phyloP scores from a whole-genome alignment of 2,888 invertebrate genomes.

The Dichetophora obliterata region DNA sequence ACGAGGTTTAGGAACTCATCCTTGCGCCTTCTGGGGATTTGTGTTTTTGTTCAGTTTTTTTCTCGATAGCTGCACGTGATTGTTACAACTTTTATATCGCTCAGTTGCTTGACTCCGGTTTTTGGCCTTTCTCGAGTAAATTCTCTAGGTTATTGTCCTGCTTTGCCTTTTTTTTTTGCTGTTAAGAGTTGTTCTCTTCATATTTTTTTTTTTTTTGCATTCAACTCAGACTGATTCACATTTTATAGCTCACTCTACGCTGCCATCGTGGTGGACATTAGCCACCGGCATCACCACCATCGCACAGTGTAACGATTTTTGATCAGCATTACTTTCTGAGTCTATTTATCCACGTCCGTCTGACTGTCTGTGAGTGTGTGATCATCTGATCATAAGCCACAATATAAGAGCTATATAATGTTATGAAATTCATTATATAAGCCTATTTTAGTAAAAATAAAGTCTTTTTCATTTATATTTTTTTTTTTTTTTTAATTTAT shows the following conservation, averaged over 20 bases:
- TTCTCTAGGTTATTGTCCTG: neutral
- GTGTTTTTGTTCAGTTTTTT: neutral
- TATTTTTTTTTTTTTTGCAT: conserved; percentile 3
- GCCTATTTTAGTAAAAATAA: too few relatives aligned
- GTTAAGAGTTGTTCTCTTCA: neutral
- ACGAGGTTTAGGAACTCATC: neutral
- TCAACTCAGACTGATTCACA: conserved; percentile 22
- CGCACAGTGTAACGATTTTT: too few relatives aligned
- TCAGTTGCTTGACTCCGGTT: conserved; percentile 1
- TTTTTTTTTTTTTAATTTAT: too few relatives aligned
- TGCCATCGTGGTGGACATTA: conserved; percentile 27
- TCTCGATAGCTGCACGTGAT: conserved; percentile 5
- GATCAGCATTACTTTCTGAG: too few relatives aligned
- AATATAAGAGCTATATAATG: too few relatives aligned
- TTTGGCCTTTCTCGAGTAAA: neutral
- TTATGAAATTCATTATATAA: too few relatives aligned
- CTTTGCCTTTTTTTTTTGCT: conserved; percentile 39
- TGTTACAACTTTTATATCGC: conserved; percentile 26
- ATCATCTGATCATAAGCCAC: too few relatives aligned
- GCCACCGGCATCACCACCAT: neutral
- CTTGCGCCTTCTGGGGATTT: conserved; percentile 1
- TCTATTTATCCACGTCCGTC: too few relatives aligned
- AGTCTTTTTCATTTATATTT: too few relatives aligned
- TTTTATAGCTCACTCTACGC: conserved; percentile 35
- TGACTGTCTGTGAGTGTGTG: too few relatives aligned